A percentile compares a stretch with the other conserved stretches of the same genome.
Evolutionary conservation across 2,888 invertebrate genomes (phyloP).

Genomic region (Coecobrya sp.): DNA sequence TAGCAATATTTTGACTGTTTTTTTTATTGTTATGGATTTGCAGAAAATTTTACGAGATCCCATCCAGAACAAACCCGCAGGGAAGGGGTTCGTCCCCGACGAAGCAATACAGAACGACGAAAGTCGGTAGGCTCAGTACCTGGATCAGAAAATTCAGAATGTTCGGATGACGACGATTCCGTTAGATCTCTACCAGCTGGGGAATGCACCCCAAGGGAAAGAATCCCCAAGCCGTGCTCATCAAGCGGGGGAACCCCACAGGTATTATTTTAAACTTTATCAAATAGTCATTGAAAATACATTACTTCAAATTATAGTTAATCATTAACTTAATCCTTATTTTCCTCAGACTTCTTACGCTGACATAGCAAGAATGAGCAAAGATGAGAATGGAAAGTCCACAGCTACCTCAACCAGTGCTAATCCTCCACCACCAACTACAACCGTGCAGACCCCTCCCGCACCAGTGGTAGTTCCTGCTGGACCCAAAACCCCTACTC

Average conservation of each 20-base stretch:
- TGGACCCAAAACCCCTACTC: conserved; percentile 11
- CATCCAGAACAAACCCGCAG: conserved; percentile 69
- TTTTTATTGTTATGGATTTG: neutral
- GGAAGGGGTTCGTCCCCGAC: conserved; percentile 67
- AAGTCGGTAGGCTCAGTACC: conserved; percentile 85
- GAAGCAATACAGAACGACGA: conserved; percentile 79
- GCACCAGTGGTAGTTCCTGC: neutral
- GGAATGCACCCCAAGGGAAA: conserved; percentile 83
- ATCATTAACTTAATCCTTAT: neutral
- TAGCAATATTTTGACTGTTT: too few relatives aligned
- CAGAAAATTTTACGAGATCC: conserved; percentile 77
- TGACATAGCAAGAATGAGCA: conserved; percentile 83
- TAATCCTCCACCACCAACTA: neutral
- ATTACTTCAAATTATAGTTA: neutral
- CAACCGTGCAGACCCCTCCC: conserved; percentile 25
- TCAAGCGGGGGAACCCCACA: conserved; percentile 85
- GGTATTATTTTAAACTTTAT: conserved; percentile 54
- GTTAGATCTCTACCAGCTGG: conserved; percentile 85
- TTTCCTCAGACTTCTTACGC: conserved; percentile 83
- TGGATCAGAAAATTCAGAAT: conserved; percentile 84
- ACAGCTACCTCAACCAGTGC: neutral
- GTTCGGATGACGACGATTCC: conserved; percentile 84
- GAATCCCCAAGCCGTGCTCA: conserved; percentile 83
- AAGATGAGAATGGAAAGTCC: conserved; percentile 76
- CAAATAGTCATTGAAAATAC: neutral